Evolutionary conservation across 2,888 invertebrate species (phyloP).

Genomic region (Meghimatium bilineatum): DNA sequence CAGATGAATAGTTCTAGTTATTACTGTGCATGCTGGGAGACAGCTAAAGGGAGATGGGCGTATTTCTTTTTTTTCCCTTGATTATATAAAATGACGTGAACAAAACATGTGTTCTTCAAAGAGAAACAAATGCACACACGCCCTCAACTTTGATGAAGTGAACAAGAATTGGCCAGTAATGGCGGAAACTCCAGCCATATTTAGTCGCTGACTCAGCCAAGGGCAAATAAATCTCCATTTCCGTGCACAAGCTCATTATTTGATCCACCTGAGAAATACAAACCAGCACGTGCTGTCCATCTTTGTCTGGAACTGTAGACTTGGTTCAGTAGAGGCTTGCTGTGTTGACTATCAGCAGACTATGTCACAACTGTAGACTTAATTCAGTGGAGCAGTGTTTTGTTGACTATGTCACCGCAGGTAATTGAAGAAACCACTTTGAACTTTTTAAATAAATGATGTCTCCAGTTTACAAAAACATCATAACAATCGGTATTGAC

Average conservation of each 20-base stretch:
- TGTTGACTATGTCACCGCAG: no score
- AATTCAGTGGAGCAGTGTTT: no score
- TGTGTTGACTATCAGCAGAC: neutral
- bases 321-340: neutral
- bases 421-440: no score
- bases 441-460: no score
- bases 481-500: no score
- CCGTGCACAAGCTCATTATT: neutral
- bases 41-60: neutral
- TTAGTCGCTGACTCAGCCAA: neutral
- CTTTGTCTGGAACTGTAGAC: neutral
- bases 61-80: neutral
- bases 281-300: neutral
- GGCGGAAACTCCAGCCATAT: neutral
- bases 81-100: neutral
- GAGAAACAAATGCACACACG: neutral
- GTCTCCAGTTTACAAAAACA: no score
- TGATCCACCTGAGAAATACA: neutral
- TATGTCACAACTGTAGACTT: neutral
- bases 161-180: neutral
- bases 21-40: neutral
- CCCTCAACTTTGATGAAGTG: neutral
- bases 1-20: neutral
- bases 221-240: conserved; percentile 1
- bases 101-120: neutral